Percentiles rank a stretch among this genome's conserved stretches.
Evolutionary conservation across 2,113 vertebrate species (phyloP).

Genomic region (Pangasianodon hypophthalmus): DNA sequence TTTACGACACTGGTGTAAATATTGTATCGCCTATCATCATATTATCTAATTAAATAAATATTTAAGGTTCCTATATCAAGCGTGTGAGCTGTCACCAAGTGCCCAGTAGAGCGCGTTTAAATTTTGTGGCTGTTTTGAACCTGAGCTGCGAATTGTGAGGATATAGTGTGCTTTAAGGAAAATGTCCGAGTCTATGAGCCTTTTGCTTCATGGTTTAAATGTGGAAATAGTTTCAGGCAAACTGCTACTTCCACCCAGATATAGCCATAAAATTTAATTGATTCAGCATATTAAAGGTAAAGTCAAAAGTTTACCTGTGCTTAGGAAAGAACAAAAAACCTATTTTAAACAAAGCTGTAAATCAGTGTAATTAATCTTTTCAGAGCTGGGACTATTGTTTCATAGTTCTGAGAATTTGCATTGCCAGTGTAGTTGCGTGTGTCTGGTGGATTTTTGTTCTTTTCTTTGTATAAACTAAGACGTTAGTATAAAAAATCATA

Average conservation of each 20-base stretch:
- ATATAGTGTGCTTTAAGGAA: constrained; percentile 10
- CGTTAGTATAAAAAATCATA: neutral
- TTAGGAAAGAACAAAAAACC: neutral
- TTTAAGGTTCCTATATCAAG: constrained; percentile 30
- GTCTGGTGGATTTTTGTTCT: neutral
- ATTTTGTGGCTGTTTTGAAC: neutral
- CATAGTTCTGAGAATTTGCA: neutral
- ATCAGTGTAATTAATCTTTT: neutral
- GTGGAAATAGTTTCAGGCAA: constrained; percentile 17
- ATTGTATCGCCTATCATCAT: neutral
- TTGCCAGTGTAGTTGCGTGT: neutral
- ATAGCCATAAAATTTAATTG: neutral
- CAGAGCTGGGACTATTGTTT: neutral
- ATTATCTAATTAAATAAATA: constrained; percentile 29
- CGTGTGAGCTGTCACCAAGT: neutral
- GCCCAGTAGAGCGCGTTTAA: neutral
- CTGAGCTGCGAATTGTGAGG: constrained; percentile 1
- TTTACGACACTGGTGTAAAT: constrained; percentile 24
- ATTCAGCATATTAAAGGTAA: neutral
- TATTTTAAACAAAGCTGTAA: neutral
- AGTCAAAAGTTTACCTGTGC: neutral
- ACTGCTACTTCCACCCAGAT: neutral
- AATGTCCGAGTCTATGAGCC: neutral
- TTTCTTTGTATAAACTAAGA: neutral
- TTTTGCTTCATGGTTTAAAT: constrained; percentile 2